A percentile compares a stretch with the other conserved stretches of the same genome.
Conservation (phyloP, 2,888 invertebrate species). For the Didymodactylos carnosus region DNA sequence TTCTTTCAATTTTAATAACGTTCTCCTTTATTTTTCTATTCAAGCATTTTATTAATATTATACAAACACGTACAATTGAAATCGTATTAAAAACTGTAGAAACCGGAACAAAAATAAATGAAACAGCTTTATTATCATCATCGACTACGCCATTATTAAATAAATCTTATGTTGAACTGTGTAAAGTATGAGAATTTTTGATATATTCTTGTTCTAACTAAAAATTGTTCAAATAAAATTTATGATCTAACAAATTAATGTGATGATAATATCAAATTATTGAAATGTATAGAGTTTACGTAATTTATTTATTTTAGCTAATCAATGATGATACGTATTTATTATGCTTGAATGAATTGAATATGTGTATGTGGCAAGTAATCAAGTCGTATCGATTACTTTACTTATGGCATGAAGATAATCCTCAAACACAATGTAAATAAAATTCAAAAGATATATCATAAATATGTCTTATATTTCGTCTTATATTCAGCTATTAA, state of each 20-base stretch:
- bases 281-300: neutral
- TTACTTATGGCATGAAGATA: constrained; percentile 3
- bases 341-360: neutral
- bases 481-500: neutral
- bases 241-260: neutral
- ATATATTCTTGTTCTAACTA: neutral
- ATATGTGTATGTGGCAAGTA: constrained; percentile 4
- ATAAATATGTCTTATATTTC: neutral
- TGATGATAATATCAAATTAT: too few relatives aligned
- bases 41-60: neutral
- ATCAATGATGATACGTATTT: neutral
- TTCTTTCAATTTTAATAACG: too few relatives aligned
- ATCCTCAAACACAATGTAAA: neutral
- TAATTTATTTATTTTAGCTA: neutral
- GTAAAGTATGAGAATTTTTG: neutral
- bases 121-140: neutral
- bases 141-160: too few relatives aligned
- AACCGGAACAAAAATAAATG: neutral
- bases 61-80: neutral
- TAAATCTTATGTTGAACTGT: neutral
- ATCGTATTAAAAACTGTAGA: neutral
- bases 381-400: constrained; percentile 3
- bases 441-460: neutral
- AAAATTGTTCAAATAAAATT: too few relatives aligned
- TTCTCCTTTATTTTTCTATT: too few relatives aligned